Base-by-base conservation (phyloP, 30 jellyfish, hydroid and myxozoan genomes). In the Cassiopea andromeda region DNA sequence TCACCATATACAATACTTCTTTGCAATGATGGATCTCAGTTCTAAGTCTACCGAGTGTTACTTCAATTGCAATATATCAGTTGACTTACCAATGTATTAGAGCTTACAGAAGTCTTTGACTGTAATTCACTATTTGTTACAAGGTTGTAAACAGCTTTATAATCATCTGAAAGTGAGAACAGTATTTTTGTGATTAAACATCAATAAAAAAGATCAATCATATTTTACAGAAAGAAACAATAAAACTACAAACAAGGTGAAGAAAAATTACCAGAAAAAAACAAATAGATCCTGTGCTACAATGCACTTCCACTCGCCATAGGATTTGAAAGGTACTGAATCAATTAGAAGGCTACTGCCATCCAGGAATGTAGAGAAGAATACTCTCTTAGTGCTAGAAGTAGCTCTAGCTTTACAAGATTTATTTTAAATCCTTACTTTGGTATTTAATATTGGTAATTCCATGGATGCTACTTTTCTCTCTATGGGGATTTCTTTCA, bases 51-150 rank as follows among this genome's bases (percentile, higher is more conserved):
- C 64, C 12, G 10, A 54, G 0, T 54, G 64, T 10, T 54, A 10
- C 64, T 54, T 54, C 64, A 54, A 54, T 3, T 54, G 38, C 12
- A 54, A 54, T 10, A 54, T 3, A 10, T 54, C 7, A 10, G 12
- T 54, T 64, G 16, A 59, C 94, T 87, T 68, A 90, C 97, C 97
- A 90, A 43, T 14, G 85, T 46, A 67, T 73, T 77, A 38, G 93
- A 82, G 67, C 18, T 38, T 48, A 73, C 60, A 2, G 97, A 18
- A 9, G 69, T 43, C 12, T 58, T 60, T 54, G 97, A 85, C 64
- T 91, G 97, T 60, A 76, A 57, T 12, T 91, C 93, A 67, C 89
- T 78, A 67, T 91, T 91, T 2, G 97, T 91, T 3, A 91, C 97
- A 44, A 91, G 92, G 50, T 85, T 83, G 94, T 59, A 85, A 16